Conservation (phyloP, 2,888 invertebrate genomes). For the Diadegma fenestrale region DNA sequence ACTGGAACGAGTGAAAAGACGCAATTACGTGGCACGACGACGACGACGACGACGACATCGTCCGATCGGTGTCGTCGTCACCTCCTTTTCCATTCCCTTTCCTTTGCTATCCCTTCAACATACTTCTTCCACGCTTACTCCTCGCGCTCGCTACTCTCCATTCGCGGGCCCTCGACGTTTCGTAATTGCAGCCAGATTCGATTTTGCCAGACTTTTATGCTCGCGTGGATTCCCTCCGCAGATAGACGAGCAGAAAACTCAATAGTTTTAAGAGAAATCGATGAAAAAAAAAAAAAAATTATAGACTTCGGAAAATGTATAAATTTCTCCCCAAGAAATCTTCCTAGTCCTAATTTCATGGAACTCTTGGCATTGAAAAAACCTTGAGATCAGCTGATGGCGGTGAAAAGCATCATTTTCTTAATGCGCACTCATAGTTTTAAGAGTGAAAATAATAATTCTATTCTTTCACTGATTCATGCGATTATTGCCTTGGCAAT, state of each 20-base stretch:
- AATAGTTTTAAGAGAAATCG: conserved; percentile 19
- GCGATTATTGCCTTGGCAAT: background rate
- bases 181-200: conserved; percentile 69
- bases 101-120: conserved; percentile 29
- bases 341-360: background rate
- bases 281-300: conserved; percentile 14
- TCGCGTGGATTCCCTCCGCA: conserved; percentile 32
- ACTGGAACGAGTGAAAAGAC: conserved; percentile 68
- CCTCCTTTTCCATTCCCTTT: conserved; percentile 7
- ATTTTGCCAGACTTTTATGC: conserved; percentile 62
- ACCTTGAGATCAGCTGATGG: background rate
- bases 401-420: background rate
- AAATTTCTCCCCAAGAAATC: background rate
- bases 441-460: background rate
- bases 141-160: background rate
- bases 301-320: background rate
- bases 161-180: conserved; percentile 40
- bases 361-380: background rate
- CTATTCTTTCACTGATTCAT: background rate
- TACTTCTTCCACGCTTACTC: conserved; percentile 1
- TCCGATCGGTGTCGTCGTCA: conserved; percentile 23
- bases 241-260: conserved; percentile 29
- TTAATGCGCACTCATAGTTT: background rate
- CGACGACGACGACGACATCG: conserved; percentile 44
- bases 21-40: conserved; percentile 65